phyloP scores from a whole-genome alignment of 2,888 invertebrate genomes.

The Chymomyza procnemis region DNA sequence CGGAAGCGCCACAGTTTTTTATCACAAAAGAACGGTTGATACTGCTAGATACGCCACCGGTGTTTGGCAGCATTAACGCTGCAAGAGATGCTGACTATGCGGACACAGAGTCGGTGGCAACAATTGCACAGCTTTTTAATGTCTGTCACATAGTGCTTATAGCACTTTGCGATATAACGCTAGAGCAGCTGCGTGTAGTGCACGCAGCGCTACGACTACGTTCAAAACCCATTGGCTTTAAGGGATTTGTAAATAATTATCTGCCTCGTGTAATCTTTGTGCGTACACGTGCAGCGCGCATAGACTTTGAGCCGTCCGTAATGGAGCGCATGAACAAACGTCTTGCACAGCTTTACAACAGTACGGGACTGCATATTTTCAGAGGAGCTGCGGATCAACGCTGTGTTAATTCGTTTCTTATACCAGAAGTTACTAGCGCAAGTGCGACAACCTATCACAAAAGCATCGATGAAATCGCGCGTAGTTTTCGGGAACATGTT shows the following conservation, averaged over 20 bases:
- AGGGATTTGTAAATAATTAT: constrained; percentile 81
- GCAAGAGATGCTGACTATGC: constrained; percentile 85
- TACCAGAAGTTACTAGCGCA: constrained; percentile 44
- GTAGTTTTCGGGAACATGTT: constrained; percentile 50
- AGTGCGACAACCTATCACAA: constrained; percentile 35
- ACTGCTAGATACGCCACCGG: constrained; percentile 91
- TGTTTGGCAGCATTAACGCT: constrained; percentile 82
- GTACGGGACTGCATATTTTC: constrained; percentile 62
- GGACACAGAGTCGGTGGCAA: constrained; percentile 78
- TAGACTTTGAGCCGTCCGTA: constrained; percentile 83
- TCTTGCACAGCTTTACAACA: constrained; percentile 61
- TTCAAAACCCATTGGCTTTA: constrained; percentile 77
- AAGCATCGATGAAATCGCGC: constrained; percentile 38
- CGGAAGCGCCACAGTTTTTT: constrained; percentile 85
- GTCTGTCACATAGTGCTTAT: constrained; percentile 94
- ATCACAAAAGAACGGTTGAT: constrained; percentile 88
- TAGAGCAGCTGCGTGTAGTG: constrained; percentile 85
- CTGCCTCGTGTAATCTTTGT: constrained; percentile 90
- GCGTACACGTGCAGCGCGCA: constrained; percentile 88
- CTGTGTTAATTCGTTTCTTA: constrained; percentile 36
- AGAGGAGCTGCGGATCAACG: constrained; percentile 43
- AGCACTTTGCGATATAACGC: constrained; percentile 93
- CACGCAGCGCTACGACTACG: constrained; percentile 77
- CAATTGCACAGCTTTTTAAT: constrained; percentile 89
- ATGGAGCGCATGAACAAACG: constrained; percentile 66